A percentile compares a stretch with the other conserved stretches of the same genome.
Conservation (phyloP, 2,113 vertebrate genomes). For the Canis aureus region DNA sequence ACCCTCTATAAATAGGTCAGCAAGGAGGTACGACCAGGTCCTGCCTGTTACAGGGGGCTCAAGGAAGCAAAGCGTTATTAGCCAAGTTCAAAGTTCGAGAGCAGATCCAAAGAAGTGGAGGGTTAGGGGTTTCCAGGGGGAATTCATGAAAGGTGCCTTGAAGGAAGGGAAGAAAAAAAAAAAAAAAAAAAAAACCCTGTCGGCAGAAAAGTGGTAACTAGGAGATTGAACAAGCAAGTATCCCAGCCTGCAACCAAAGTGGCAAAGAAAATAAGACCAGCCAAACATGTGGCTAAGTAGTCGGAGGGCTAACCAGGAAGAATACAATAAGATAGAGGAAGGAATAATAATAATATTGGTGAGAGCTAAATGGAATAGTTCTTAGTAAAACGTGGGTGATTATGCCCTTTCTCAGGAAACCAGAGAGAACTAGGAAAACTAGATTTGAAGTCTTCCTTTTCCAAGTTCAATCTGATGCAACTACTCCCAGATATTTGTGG, state of each 20-base stretch:
- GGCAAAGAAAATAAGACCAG: neutral
- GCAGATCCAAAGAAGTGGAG: neutral
- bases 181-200: neutral
- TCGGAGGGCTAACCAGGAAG: neutral
- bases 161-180: neutral
- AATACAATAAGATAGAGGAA: neutral
- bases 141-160: neutral
- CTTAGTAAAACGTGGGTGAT: neutral
- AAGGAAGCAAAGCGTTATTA: neutral
- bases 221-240: neutral
- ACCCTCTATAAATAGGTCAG: neutral
- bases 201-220: neutral
- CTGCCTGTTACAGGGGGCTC: neutral
- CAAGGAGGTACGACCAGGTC: neutral
- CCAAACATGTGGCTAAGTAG: neutral
- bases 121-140: neutral
- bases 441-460: neutral
- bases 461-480: neutral
- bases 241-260: neutral
- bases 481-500: neutral
- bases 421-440: neutral
- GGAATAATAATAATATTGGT: too few relatives aligned
- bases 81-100: neutral
- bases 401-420: neutral
- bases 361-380: neutral